Percentiles rank a stretch among this genome's conserved stretches.
Evolutionary conservation across 2,113 vertebrate species (phyloP).

Genomic region (Gopherus evgoodei): DNA sequence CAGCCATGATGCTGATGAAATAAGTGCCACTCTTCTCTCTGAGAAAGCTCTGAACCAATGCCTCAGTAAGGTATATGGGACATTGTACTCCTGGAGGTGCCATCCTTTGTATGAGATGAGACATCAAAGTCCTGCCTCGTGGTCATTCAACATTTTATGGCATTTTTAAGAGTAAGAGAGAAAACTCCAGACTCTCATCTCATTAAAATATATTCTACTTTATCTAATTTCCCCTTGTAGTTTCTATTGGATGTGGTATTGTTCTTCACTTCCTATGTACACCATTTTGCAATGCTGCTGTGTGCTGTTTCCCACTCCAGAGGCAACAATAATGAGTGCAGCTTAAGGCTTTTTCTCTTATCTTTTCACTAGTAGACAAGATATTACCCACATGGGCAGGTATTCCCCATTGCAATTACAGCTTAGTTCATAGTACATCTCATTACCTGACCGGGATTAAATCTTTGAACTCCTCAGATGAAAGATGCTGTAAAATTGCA

Average conservation of each 20-base stretch:
- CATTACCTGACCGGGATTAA: background rate
- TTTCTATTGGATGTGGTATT: background rate
- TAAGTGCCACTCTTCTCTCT: background rate
- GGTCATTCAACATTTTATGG: background rate
- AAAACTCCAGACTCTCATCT: fast-evolving
- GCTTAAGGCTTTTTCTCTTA: background rate
- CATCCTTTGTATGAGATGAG: background rate
- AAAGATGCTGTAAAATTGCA: background rate
- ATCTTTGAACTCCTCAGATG: background rate
- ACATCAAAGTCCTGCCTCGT: background rate
- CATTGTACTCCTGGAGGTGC: background rate
- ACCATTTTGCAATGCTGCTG: background rate
- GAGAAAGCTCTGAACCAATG: background rate
- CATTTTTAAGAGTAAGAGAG: background rate
- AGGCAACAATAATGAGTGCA: fast-evolving
- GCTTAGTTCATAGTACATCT: background rate
- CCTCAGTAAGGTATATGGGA: background rate
- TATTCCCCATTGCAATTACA: background rate
- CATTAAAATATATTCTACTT: background rate
- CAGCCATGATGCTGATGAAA: background rate
- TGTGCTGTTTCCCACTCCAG: background rate
- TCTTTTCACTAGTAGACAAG: background rate
- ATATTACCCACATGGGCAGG: background rate
- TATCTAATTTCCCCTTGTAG: background rate
- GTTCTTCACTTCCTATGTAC: background rate